phyloP scores from a whole-genome alignment of 35 echinoderm and acorn worm genomes.

The Acanthaster planci region DNA sequence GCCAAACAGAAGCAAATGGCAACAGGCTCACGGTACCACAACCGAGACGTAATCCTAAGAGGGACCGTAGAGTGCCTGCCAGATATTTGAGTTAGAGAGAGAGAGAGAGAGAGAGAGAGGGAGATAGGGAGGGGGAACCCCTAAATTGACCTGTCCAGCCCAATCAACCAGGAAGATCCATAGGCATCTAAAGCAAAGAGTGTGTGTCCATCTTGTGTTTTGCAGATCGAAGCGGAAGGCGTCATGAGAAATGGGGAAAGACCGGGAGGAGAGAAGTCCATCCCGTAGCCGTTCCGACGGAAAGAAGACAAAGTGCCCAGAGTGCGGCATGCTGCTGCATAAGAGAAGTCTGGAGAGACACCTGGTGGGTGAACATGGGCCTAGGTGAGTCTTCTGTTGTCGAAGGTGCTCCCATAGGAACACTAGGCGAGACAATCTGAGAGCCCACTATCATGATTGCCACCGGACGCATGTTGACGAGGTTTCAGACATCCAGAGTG shows the following conservation, averaged over 20 bases:
- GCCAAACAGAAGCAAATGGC: too few relatives aligned
- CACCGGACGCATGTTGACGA: too few relatives aligned
- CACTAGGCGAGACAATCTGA: too few relatives aligned
- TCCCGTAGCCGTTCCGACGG: not conserved
- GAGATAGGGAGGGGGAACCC: not conserved
- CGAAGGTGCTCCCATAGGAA: too few relatives aligned
- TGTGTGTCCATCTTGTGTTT: not conserved
- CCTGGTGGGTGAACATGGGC: not conserved
- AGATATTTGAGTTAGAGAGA: not conserved
- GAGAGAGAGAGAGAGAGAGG: not conserved
- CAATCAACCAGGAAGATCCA: not conserved
- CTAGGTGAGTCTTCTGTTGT: too few relatives aligned
- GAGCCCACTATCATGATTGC: too few relatives aligned
- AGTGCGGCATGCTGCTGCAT: not conserved
- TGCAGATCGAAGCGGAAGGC: not conserved
- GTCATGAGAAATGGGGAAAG: not conserved
- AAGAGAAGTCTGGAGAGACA: not conserved
- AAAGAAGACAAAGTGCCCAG: not conserved
- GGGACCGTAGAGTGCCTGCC: not conserved
- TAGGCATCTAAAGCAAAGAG: not conserved
- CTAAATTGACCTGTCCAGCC: not conserved
- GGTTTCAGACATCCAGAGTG: too few relatives aligned
- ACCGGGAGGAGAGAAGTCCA: not conserved
- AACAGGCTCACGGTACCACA: not conserved
- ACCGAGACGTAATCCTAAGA: not conserved